Conservation (phyloP, 2,888 invertebrate genomes). For the Keiferia lycopersicella region DNA sequence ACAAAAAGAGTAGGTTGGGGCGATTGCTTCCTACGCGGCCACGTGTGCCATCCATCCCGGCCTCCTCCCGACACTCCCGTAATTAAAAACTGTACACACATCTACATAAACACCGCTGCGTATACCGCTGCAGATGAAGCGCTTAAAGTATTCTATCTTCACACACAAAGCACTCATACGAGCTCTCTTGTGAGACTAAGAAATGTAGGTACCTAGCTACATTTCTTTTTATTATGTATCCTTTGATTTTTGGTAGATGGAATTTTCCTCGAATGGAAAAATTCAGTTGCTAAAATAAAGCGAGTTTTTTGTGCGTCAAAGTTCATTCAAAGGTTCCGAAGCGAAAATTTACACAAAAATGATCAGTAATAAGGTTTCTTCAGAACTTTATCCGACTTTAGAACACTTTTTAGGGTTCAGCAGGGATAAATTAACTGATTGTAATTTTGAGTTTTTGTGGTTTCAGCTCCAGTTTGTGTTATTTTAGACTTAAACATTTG, state of each 20-base stretch:
- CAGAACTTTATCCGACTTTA: background rate
- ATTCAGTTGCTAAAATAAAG: background rate
- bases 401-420: background rate
- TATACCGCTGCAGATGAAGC: conserved; percentile 21
- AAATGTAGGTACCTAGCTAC: background rate
- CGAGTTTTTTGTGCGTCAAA: background rate
- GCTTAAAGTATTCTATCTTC: conserved; percentile 9
- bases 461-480: background rate
- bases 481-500: too few species aligned
- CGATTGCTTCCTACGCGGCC: conserved; percentile 64
- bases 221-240: background rate
- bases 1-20: conserved; percentile 55
- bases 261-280: background rate
- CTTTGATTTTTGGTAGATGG: background rate
- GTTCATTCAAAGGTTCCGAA: background rate
- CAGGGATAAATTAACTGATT: background rate
- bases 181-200: background rate
- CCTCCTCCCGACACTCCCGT: conserved; percentile 42
- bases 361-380: background rate
- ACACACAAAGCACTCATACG: conserved; percentile 10
- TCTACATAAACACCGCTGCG: conserved; percentile 32
- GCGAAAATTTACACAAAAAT: background rate
- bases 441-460: conserved; percentile 1
- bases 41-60: conserved; percentile 47
- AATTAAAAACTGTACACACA: conserved; percentile 45